Evolutionary conservation across 1,140 invertebrate genomes (phyloP), one percentile per base, ranked within the genome.

Genomic region (Caerostris darwini): DNA sequence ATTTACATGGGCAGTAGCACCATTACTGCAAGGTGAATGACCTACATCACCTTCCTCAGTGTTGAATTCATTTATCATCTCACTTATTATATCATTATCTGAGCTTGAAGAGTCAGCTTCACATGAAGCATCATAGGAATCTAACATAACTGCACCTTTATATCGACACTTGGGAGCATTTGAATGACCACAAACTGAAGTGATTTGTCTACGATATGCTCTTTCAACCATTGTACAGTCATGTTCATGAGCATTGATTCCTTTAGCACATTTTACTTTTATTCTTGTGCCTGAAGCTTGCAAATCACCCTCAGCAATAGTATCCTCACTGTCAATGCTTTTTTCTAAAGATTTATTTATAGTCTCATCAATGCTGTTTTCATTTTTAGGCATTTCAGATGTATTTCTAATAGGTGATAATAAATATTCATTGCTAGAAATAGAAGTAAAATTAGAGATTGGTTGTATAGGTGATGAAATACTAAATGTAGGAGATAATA

Each of bases 11-110:
- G 67, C 95, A 50, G 95, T 95, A 10, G 95, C 91, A 19, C 90
- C 57, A 17, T 50, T 81, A 90, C 61, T 90, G 19, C 94, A 61
- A 34, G 83, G 53, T 54, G 71, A 81, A 50, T 90, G 92, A 71
- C 64, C 87, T 12, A 61, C 61, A n/a, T 58, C 81, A 54, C 71
- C 92, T 90, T 92, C 89, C 53, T 98, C 97, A 54, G 97, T 96
- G 95, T 98, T 97, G 19, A 50, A 59, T 88, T 94, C 86, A 91
- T 64, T 94, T 7, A 91, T 59, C 10, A 85, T 61, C 50, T 92
- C 90, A 91, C 81, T 94, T 7, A 91, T 59, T 12, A 85, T 61
- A 19, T 92, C 90, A 82, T 94, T 92, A 87, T 95, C 94, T 7
- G 94, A 95, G 57, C 94, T 95, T 0, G 94, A 93, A 67, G 94